A percentile compares a stretch with the other conserved stretches of the same genome.
These are phyloP conservation scores for Calameuta filiformis DNA, from an alignment of 2,888 invertebrate species.

Conservation along the genomic window DNA sequence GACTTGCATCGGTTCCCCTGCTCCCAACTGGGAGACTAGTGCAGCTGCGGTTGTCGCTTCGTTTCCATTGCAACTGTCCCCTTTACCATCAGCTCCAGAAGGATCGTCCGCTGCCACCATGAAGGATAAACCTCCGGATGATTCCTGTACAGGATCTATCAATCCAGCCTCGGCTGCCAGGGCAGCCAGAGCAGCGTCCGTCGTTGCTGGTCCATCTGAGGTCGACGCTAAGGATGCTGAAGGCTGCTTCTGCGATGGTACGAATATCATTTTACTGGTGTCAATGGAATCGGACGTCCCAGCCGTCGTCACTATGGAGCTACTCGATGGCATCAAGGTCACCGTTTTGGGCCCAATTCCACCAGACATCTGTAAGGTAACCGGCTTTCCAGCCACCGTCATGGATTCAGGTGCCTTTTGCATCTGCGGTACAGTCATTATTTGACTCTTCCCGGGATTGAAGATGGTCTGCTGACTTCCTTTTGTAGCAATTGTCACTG, in stretches of 20 bases:
- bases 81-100: conserved; percentile 49
- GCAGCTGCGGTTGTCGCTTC: conserved; percentile 52
- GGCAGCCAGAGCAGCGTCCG: conserved; percentile 73
- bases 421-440: conserved; percentile 61
- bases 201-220: conserved; percentile 72
- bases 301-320: conserved; percentile 58
- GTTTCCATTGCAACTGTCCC: conserved; percentile 62
- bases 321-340: conserved; percentile 69
- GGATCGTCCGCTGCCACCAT: conserved; percentile 59
- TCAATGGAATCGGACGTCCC: conserved; percentile 55
- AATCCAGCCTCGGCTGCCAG: conserved; percentile 74
- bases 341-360: conserved; percentile 72
- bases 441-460: conserved; percentile 59
- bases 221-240: conserved; percentile 70
- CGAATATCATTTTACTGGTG: conserved; percentile 59
- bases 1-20: conserved; percentile 59
- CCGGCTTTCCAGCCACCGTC: conserved; percentile 77
- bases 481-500: conserved; percentile 72
- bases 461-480: conserved; percentile 61
- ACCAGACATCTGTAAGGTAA: conserved; percentile 77
- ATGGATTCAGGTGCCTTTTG: conserved; percentile 69
- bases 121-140: conserved; percentile 58
- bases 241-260: conserved; percentile 68
- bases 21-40: conserved; percentile 51
- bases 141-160: conserved; percentile 68